These are phyloP conservation scores for Plagiodera versicolora DNA, from an alignment of 2,888 invertebrate genomes.

Conservation along the genomic window DNA sequence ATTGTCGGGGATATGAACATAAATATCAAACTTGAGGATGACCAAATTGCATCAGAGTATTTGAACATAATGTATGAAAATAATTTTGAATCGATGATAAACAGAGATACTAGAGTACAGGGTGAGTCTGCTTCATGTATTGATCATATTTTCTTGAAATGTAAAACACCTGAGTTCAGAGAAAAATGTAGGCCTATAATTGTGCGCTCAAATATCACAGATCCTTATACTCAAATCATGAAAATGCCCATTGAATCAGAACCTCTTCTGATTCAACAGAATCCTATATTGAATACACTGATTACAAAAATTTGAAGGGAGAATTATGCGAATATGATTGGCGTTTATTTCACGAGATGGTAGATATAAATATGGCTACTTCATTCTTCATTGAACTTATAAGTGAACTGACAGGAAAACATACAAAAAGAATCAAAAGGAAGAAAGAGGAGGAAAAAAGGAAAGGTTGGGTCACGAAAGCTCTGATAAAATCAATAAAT, in stretches of 20 bases:
- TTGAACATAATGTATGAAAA: slow-evolving; percentile 5
- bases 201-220: background rate
- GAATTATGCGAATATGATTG: slow-evolving; percentile 13
- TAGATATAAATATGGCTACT: slow-evolving; percentile 10
- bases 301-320: slow-evolving; percentile 1
- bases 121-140: slow-evolving; percentile 9
- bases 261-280: slow-evolving; percentile 2
- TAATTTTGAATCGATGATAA: slow-evolving; percentile 8
- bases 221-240: background rate
- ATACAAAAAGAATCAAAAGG: background rate
- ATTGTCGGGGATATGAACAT: slow-evolving; percentile 9
- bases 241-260: slow-evolving; percentile 8
- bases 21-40: slow-evolving; percentile 1
- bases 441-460: slow-evolving; percentile 1
- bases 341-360: slow-evolving; percentile 11
- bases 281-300: slow-evolving; percentile 5
- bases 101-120: slow-evolving; percentile 7
- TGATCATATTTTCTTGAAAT: slow-evolving; percentile 3
- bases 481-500: slow-evolving; percentile 4
- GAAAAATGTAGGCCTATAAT: background rate
- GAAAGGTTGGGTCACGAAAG: slow-evolving; percentile 5
- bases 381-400: slow-evolving; percentile 9
- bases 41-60: background rate
- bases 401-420: slow-evolving; percentile 3
- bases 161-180: background rate